These are phyloP conservation scores for Linepithema humile DNA, from an alignment of 1,140 invertebrate genomes.

Conservation along the genomic window DNA sequence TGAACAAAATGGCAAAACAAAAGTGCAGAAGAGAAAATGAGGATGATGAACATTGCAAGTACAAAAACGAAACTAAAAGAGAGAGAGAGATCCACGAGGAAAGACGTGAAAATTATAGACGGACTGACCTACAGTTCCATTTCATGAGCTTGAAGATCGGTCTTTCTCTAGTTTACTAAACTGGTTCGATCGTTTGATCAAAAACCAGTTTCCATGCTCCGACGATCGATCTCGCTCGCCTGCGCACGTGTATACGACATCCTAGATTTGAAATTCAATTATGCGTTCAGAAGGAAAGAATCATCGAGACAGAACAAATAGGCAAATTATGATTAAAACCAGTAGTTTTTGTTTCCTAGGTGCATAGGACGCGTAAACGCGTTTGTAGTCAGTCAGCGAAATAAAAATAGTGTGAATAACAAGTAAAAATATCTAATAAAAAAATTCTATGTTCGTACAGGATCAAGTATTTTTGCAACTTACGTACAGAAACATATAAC, in stretches of 20 bases:
- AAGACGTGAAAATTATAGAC: slow-evolving; percentile 39
- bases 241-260: slow-evolving; percentile 47
- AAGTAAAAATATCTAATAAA: neutral
- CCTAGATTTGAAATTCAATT: slow-evolving; percentile 65
- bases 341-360: slow-evolving; percentile 53
- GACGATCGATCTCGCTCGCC: slow-evolving; percentile 62
- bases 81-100: neutral
- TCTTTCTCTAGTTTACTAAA: slow-evolving; percentile 56
- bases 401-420: neutral
- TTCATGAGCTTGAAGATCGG: slow-evolving; percentile 52
- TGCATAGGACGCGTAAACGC: slow-evolving; percentile 30
- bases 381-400: slow-evolving; percentile 22
- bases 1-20: neutral
- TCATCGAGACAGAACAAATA: slow-evolving; percentile 21
- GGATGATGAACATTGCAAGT: neutral
- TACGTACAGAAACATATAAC: neutral
- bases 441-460: neutral
- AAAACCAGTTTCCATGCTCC: slow-evolving; percentile 65
- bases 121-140: slow-evolving; percentile 56
- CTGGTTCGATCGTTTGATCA: slow-evolving; percentile 67
- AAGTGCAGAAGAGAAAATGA: neutral
- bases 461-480: neutral
- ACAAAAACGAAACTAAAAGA: neutral
- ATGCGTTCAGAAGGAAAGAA: slow-evolving; percentile 41
- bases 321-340: slow-evolving; percentile 51